A percentile compares a stretch with the other conserved stretches of the same genome.
Evolutionary conservation across 2,113 vertebrate species (phyloP).

Genomic region (Lampris incognitus): DNA sequence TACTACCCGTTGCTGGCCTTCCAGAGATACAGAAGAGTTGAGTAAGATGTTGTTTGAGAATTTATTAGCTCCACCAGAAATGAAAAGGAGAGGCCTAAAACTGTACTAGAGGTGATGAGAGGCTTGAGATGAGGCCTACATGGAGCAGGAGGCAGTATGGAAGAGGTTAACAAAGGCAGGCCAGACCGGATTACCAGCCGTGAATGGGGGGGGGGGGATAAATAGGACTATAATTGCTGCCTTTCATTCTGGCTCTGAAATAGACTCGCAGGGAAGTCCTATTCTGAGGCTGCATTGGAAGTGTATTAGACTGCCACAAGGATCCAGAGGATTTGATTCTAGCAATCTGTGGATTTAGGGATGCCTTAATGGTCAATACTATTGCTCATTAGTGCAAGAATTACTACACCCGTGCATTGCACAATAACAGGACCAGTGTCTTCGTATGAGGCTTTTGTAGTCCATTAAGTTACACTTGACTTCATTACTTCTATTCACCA

Average conservation of each 20-base stretch:
- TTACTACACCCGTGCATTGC: neutral
- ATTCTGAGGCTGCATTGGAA: constrained; percentile 10
- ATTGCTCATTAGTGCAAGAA: neutral
- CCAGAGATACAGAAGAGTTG: neutral
- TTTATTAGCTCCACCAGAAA: neutral
- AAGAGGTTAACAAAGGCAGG: constrained; percentile 54
- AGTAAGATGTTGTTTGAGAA: neutral
- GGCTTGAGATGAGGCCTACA: neutral
- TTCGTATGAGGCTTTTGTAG: neutral
- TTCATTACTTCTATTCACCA: too few relatives aligned
- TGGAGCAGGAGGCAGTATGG: constrained; percentile 1
- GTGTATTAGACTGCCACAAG: neutral
- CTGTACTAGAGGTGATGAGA: neutral
- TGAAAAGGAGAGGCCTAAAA: neutral
- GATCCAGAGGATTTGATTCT: neutral
- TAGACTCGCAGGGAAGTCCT: constrained; percentile 46
- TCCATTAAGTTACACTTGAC: too few relatives aligned
- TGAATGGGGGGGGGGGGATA: constrained; percentile 57
- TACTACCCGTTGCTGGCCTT: constrained; percentile 10
- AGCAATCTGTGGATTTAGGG: neutral
- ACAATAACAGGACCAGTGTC: neutral
- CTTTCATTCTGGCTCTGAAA: constrained; percentile 53
- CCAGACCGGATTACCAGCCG: constrained; percentile 56
- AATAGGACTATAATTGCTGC: constrained; percentile 65
- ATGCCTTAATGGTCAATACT: neutral